Evolutionary conservation across 2,888 invertebrate genomes (phyloP).

Genomic region (Diarsia dahlii): DNA sequence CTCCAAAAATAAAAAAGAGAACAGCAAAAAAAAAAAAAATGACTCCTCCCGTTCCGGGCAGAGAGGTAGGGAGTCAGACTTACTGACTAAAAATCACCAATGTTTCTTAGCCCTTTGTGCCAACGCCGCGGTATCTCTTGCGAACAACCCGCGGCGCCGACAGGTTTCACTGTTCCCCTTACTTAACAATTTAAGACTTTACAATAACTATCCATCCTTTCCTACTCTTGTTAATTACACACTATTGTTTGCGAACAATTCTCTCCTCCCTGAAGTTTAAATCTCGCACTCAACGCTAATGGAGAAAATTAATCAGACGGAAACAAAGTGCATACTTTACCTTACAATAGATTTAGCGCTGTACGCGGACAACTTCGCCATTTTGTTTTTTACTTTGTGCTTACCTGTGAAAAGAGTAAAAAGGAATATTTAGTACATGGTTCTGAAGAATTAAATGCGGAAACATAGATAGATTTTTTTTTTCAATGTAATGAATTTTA

Average conservation of each 20-base stretch:
- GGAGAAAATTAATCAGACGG: slow-evolving; percentile 32
- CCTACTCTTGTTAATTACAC: not conserved
- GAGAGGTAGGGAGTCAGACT: no score
- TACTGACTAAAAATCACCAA: no score
- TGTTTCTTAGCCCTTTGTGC: no score
- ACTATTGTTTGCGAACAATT: slow-evolving; percentile 6
- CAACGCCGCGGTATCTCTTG: no score
- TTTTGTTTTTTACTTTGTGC: slow-evolving; percentile 59
- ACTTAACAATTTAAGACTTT: no score
- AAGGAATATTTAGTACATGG: slow-evolving; percentile 30
- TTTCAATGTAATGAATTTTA: not conserved
- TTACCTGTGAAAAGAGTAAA: slow-evolving; percentile 77
- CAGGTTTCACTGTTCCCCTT: no score
- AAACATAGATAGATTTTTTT: slow-evolving; percentile 12
- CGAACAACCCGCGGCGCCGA: no score
- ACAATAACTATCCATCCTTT: not conserved
- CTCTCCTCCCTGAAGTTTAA: slow-evolving; percentile 3
- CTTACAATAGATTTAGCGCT: slow-evolving; percentile 25
- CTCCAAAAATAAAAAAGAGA: no score
- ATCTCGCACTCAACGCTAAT: slow-evolving; percentile 12
- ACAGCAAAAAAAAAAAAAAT: no score
- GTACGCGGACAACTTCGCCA: slow-evolving; percentile 16
- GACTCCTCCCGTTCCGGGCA: no score
- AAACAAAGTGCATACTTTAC: slow-evolving; percentile 57
- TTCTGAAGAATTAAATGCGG: not conserved